These are phyloP conservation scores for Acanthoscelides obtectus DNA, from an alignment of 2,888 invertebrate species.

Conservation along the genomic window DNA sequence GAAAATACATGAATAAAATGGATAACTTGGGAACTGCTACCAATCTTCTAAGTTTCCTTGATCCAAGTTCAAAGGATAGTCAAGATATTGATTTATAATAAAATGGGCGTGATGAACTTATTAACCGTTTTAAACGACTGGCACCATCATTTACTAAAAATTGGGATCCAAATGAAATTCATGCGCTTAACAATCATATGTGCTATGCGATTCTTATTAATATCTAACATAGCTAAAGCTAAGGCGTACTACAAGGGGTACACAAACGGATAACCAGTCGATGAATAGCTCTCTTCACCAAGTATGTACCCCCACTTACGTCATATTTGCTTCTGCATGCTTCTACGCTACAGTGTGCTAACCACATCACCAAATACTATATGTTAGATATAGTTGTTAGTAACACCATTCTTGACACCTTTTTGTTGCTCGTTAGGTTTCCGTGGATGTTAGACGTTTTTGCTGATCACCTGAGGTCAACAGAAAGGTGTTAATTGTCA, in stretches of 20 bases:
- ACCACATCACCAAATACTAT: neutral
- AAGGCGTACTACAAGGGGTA: neutral
- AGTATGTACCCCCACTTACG: constrained; percentile 36
- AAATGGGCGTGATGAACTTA: no score
- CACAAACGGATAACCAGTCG: neutral
- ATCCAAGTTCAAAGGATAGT: no score
- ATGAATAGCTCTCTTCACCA: constrained; percentile 40
- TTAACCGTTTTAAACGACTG: neutral
- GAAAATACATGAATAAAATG: no score
- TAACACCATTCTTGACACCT: neutral
- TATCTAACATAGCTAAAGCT: neutral
- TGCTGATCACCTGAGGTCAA: no score
- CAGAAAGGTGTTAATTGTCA: neutral
- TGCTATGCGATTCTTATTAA: constrained; percentile 9
- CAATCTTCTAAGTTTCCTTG: no score
- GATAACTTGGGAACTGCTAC: no score
- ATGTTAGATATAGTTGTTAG: neutral
- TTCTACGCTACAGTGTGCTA: neutral
- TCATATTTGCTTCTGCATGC: constrained; percentile 14
- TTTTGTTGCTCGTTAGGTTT: no score
- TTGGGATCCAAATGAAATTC: neutral
- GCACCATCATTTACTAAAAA: neutral
- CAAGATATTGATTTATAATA: no score
- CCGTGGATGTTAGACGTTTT: no score
- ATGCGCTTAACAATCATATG: constrained; percentile 2